Base-by-base conservation (phyloP, 1,140 invertebrate genomes). In the Zaprionus nigranus region DNA sequence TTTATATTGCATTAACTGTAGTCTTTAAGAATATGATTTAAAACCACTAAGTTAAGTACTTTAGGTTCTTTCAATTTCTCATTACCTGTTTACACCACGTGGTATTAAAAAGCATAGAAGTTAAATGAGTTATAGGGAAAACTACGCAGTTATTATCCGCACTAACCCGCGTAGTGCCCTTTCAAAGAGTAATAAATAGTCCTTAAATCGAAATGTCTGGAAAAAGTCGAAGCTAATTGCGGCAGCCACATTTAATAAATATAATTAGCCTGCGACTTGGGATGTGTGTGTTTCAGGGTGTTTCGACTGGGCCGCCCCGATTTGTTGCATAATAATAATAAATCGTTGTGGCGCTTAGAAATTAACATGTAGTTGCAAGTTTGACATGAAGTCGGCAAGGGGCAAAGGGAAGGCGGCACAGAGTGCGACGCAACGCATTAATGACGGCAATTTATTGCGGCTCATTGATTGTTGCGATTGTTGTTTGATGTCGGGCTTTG, bases 311-410 rank as follows among this genome's bases (percentile, higher is more conserved):
- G 60, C 53, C 43, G 30, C 74, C 68, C 75, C 78, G 78, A 84
- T 76, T 88, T 81, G 28, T 68, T 84, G 71, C 78, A 69, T 71
- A 90, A 81, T 80, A 82, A 79, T 74, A 84, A 88, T 88, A 85
- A 88, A 81, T 90, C 79, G 71, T 74, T 81, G 73, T 53, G 65
- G 64, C 53, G 67, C 67, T 71, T 66, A 72, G 46, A 81, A 88
- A 88, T 90, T 90, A 90, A 79, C 85, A 88, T 88, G 85, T 88
- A 63, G 54, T 81, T 69, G 60, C 38, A 59, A 34, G 34, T 34
- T 22, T 12, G 24, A 51, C 46, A 22, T 12, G 43, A 20, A 40
- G 26, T 43, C 65, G 74, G 59, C 49, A 17, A 20, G 12, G 24
- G 13, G 5, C 30, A 11, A 20, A 30, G 17, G 26, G 22, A 56